These are phyloP conservation scores for Mustela lutreola DNA, from an alignment of 2,113 vertebrate species.

Conservation along the genomic window DNA sequence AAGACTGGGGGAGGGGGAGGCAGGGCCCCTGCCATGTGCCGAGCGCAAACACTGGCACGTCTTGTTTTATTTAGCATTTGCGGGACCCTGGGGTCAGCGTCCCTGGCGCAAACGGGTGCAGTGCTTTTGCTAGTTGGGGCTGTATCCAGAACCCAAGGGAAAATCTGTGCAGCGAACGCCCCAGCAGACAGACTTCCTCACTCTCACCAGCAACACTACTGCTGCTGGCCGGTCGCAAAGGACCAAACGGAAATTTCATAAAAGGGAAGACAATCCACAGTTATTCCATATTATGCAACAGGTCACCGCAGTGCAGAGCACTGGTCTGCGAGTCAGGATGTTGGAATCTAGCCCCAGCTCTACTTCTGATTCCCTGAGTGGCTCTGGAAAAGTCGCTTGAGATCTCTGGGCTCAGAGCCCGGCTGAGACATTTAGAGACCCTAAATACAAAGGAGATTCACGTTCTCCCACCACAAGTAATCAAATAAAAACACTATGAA, in stretches of 20 bases:
- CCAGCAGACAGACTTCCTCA: conserved; percentile 48
- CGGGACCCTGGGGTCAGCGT: not conserved
- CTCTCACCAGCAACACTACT: conserved; percentile 15
- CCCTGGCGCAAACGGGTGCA: not conserved
- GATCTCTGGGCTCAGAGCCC: not conserved
- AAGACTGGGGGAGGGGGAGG: conserved; percentile 39
- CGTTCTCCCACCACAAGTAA: not conserved
- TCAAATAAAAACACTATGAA: conserved; percentile 60
- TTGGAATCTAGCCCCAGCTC: not conserved
- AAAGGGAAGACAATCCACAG: conserved; percentile 61
- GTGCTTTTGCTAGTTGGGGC: conserved; percentile 24
- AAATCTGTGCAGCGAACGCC: conserved; percentile 36
- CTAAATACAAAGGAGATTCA: not conserved
- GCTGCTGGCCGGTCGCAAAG: conserved; percentile 28
- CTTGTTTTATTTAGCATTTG: conserved; percentile 48
- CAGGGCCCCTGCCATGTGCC: not conserved
- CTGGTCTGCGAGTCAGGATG: not conserved
- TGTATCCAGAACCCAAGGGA: conserved; percentile 44
- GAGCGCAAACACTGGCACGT: not conserved
- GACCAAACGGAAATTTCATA: conserved; percentile 72
- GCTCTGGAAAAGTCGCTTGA: not conserved
- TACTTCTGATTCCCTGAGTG: not conserved
- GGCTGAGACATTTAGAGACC: not conserved
- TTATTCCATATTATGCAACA: conserved; percentile 69
- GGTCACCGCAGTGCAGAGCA: conserved; percentile 50